Percentiles rank a stretch among this genome's conserved stretches.
Conservation (phyloP, 92 coral and sea anemone genomes). For the Porites rus region DNA sequence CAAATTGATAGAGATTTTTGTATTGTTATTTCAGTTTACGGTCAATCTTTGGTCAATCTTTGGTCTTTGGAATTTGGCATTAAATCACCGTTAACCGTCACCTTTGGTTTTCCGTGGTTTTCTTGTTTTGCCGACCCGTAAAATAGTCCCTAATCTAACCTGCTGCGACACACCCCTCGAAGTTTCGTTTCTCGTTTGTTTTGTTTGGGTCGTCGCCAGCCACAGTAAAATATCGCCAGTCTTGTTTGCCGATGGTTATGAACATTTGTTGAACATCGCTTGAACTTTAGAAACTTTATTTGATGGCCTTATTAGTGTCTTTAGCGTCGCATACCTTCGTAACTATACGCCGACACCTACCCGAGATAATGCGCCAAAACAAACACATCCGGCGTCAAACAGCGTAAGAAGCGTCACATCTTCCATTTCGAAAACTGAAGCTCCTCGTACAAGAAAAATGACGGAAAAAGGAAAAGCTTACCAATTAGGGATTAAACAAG, state of each 20-base stretch:
- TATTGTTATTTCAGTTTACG: too few species aligned
- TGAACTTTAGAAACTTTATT: background rate
- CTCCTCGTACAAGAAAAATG: conserved; percentile 28
- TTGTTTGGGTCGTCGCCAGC: too few species aligned
- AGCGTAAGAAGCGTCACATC: conserved; percentile 11
- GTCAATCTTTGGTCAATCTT: too few species aligned
- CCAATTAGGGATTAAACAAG: background rate
- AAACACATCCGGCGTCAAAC: background rate
- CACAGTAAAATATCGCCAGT: conserved; percentile 9
- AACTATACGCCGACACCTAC: background rate
- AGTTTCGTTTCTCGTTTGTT: too few species aligned
- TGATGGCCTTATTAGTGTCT: conserved; percentile 17
- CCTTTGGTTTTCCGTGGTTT: too few species aligned
- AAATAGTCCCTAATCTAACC: too few species aligned
- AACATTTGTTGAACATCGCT: conserved; percentile 12
- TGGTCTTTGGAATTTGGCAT: too few species aligned
- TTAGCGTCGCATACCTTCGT: conserved; percentile 19
- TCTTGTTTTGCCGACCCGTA: too few species aligned
- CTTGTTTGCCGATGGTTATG: conserved; percentile 13
- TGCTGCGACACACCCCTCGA: too few species aligned
- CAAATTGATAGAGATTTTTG: too few species aligned
- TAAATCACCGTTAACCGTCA: too few species aligned
- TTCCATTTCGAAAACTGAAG: background rate
- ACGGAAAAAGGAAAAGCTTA: conserved; percentile 50
- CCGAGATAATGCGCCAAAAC: background rate